A percentile compares a stretch with the other conserved stretches of the same genome.
phyloP scores from a whole-genome alignment of 2,888 invertebrate genomes.

The Sminthurides aquaticus region DNA sequence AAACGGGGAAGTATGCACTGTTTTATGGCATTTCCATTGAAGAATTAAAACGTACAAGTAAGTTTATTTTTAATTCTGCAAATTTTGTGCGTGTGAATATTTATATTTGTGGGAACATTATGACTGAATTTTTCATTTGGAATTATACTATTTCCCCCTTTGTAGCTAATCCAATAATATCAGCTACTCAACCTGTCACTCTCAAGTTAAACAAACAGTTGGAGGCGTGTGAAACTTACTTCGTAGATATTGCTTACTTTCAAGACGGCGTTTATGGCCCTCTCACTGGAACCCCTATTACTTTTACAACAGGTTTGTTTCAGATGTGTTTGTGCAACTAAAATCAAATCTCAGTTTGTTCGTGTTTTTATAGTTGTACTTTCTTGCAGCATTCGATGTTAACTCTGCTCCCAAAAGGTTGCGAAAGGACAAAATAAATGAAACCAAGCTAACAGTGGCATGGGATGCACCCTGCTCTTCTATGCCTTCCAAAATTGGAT shows the following conservation, averaged over 20 bases:
- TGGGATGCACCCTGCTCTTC: conserved; percentile 67
- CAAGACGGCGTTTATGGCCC: conserved; percentile 57
- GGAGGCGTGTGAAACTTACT: conserved; percentile 66
- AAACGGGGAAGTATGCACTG: conserved; percentile 61
- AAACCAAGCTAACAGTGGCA: conserved; percentile 54
- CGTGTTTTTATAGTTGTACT: not conserved
- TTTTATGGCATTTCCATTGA: conserved; percentile 59
- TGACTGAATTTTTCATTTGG: too few relatives aligned
- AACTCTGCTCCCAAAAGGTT: conserved; percentile 55
- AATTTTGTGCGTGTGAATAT: too few relatives aligned
- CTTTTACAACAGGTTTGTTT: conserved; percentile 54
- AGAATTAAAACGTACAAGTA: conserved; percentile 55
- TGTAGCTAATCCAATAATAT: conserved; percentile 43
- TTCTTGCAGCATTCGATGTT: not conserved
- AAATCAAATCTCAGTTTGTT: not conserved
- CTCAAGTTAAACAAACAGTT: conserved; percentile 52
- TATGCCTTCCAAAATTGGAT: conserved; percentile 51
- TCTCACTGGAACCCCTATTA: conserved; percentile 51
- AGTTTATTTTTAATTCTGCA: too few relatives aligned
- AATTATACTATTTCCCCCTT: too few relatives aligned
- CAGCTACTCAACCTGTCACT: conserved; percentile 53
- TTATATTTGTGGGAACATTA: too few relatives aligned
- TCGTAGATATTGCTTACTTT: conserved; percentile 61
- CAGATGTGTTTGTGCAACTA: not conserved
- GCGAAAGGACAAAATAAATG: conserved; percentile 48